Percentiles rank a stretch among this genome's conserved stretches.
Evolutionary conservation across 2,113 vertebrate species (phyloP).

Genomic region (Caloenas nicobarica): DNA sequence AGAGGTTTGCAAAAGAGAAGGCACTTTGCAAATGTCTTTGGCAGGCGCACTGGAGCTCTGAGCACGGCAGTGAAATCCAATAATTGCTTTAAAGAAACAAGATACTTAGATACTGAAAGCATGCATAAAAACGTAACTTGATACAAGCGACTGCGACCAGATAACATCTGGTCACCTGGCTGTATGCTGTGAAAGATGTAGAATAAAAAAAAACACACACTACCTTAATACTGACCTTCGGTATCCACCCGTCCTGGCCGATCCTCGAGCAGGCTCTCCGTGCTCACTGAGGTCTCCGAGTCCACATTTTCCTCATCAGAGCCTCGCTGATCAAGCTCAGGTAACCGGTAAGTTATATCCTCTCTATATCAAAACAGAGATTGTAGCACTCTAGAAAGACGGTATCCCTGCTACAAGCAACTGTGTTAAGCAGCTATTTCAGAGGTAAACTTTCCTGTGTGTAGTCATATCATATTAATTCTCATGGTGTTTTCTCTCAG

Average conservation of each 20-base stretch:
- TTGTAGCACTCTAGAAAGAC: neutral
- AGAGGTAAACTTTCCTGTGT: neutral
- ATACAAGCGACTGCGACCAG: neutral
- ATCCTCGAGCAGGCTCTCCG: conserved; percentile 94
- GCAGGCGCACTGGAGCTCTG: conserved; percentile 29
- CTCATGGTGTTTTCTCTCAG: neutral
- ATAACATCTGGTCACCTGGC: neutral
- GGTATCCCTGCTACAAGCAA: neutral
- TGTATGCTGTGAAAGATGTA: neutral
- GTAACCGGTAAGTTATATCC: conserved; percentile 91
- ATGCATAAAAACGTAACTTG: neutral
- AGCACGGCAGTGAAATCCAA: conserved; percentile 31
- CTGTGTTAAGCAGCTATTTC: neutral
- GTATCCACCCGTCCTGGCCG: conserved; percentile 69
- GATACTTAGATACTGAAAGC: conserved; percentile 42
- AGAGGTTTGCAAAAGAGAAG: conserved; percentile 24
- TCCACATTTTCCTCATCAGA: conserved; percentile 96
- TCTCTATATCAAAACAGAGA: conserved; percentile 76
- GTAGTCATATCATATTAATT: neutral
- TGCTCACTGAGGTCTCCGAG: conserved; percentile 92
- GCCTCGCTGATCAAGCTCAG: conserved; percentile 92
- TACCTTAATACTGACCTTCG: conserved; percentile 91
- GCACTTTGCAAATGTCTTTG: conserved; percentile 41
- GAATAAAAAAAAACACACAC: conserved; percentile 53
- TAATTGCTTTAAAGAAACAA: conserved; percentile 74